A percentile compares a stretch with the other conserved stretches of the same genome.
Evolutionary conservation across 2,888 invertebrate genomes (phyloP).

Genomic region (Bursaphelenchus okinawaensis): DNA sequence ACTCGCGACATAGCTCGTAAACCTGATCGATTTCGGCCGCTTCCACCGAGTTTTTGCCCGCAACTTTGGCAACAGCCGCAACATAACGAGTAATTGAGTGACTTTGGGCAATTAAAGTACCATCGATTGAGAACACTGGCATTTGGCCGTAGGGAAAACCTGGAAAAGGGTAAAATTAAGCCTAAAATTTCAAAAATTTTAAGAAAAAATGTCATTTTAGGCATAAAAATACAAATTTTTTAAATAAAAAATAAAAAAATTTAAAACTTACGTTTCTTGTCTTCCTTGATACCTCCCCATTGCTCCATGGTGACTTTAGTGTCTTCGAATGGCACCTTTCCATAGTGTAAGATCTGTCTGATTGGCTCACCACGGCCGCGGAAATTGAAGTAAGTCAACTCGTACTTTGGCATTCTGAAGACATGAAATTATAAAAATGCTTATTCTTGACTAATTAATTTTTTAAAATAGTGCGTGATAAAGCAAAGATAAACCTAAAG

Average conservation of each 20-base stretch:
- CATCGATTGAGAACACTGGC: neutral
- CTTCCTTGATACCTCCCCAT: neutral
- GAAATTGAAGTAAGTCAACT: neutral
- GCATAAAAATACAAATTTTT: neutral
- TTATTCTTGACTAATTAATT: no score
- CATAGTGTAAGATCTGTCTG: neutral
- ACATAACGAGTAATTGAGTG: neutral
- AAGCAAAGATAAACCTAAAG: no score
- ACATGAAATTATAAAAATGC: neutral
- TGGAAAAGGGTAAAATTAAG: neutral
- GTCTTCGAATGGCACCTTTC: neutral
- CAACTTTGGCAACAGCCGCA: neutral
- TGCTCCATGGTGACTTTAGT: neutral
- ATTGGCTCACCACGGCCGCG: neutral
- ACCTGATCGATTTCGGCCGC: neutral
- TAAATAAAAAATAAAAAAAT: no score
- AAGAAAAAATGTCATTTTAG: neutral
- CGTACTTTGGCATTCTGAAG: neutral
- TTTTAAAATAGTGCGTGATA: no score
- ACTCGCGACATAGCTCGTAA: neutral
- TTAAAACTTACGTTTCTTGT: neutral
- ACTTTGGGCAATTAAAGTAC: neutral
- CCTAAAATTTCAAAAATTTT: neutral
- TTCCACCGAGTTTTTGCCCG: neutral
- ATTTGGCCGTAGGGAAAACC: neutral